Evolutionary conservation across 2,888 invertebrate genomes (phyloP).

Genomic region (Pherbina coryleti): DNA sequence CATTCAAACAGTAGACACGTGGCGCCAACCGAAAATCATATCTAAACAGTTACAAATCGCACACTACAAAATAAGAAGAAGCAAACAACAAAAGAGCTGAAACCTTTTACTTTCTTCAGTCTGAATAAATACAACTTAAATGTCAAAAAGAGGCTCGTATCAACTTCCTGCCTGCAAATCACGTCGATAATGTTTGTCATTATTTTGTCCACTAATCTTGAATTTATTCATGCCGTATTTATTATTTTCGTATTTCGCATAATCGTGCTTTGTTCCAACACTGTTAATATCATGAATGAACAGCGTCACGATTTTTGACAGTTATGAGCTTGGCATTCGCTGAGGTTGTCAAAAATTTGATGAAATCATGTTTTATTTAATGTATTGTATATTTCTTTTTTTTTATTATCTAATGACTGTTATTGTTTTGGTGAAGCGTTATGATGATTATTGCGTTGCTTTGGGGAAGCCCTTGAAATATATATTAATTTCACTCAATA

Average conservation of each 20-base stretch:
- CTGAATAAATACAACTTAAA: background rate
- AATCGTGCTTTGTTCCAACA: background rate
- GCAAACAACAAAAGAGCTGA: background rate
- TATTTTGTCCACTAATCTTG: background rate
- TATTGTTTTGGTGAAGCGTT: too few relatives aligned
- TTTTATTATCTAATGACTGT: too few relatives aligned
- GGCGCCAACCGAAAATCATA: conserved; percentile 16
- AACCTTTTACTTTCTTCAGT: background rate
- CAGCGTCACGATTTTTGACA: background rate
- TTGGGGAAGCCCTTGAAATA: too few relatives aligned
- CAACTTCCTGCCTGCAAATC: conserved; percentile 3
- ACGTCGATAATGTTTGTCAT: background rate
- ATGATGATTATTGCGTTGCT: too few relatives aligned
- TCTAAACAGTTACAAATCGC: background rate
- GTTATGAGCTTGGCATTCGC: conserved; percentile 8
- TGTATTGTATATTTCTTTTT: too few relatives aligned
- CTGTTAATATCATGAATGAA: background rate
- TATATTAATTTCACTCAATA: too few relatives aligned
- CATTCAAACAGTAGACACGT: conserved; percentile 6
- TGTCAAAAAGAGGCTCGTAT: background rate
- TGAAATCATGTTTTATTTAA: background rate
- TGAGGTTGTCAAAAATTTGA: background rate
- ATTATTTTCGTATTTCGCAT: background rate
- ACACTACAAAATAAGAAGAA: background rate
- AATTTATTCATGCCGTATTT: background rate